Percentiles rank a stretch among this genome's conserved stretches.
Evolutionary conservation across 2,888 invertebrate genomes (phyloP).

Genomic region (Gerosis bhagava): DNA sequence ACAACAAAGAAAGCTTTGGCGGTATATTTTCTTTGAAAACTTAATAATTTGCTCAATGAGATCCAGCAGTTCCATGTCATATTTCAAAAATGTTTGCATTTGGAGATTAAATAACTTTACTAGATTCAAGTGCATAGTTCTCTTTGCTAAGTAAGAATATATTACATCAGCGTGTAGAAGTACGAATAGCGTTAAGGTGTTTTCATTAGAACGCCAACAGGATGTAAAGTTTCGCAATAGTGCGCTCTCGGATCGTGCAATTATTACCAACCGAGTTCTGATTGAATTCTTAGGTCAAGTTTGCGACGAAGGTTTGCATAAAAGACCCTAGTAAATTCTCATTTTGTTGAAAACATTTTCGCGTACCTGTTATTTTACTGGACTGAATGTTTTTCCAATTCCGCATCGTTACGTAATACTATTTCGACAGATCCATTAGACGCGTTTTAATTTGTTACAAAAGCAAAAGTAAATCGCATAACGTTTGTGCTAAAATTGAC

Average conservation of each 20-base stretch:
- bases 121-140: constrained; percentile 64
- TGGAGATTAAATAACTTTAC: constrained; percentile 71
- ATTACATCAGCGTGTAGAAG: constrained; percentile 61
- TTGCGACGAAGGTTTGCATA: constrained; percentile 67
- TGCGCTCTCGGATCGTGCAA: constrained; percentile 66
- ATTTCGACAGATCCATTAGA: constrained; percentile 40
- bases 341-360: constrained; percentile 47
- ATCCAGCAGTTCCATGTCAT: too few species aligned
- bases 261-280: constrained; percentile 72
- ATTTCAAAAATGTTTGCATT: constrained; percentile 65
- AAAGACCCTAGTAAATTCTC: constrained; percentile 62
- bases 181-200: constrained; percentile 69
- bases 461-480: constrained; percentile 51
- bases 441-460: constrained; percentile 53
- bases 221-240: constrained; percentile 72
- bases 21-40: too few species aligned
- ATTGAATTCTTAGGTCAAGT: constrained; percentile 77
- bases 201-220: constrained; percentile 72
- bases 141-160: constrained; percentile 67
- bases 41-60: too few species aligned
- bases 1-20: too few species aligned
- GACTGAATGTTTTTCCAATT: constrained; percentile 37
- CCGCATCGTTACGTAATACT: constrained; percentile 31
- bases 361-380: constrained; percentile 47
- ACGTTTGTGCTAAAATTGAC: constrained; percentile 64